Evolutionary conservation across 2,888 invertebrate genomes (phyloP).

Genomic region (Conomelus anceps): DNA sequence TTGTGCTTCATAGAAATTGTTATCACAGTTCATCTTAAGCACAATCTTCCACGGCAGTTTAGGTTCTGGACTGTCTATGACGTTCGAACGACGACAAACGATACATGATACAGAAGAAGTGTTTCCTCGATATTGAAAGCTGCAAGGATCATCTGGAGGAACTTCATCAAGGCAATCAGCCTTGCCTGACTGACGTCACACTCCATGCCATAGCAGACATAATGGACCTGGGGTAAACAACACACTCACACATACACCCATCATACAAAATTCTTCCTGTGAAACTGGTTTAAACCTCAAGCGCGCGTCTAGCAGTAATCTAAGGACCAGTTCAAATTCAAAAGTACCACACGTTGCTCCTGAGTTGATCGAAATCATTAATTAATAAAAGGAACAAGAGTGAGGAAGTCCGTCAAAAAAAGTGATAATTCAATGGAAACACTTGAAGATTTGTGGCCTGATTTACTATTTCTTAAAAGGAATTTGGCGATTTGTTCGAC

Average conservation of each 20-base stretch:
- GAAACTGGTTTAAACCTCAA: background rate
- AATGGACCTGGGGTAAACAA: background rate
- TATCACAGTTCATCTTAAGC: too few species aligned
- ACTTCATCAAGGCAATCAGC: background rate
- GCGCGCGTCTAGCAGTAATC: background rate
- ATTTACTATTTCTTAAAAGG: background rate
- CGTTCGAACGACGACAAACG: background rate
- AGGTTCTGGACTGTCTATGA: too few species aligned
- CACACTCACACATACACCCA: background rate
- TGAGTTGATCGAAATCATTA: background rate
- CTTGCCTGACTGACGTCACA: background rate
- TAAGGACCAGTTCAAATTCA: background rate
- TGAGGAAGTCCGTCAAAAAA: background rate
- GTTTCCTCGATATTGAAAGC: background rate
- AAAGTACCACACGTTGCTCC: too few species aligned
- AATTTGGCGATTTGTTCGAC: background rate
- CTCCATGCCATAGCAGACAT: background rate
- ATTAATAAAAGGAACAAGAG: background rate
- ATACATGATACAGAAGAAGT: background rate
- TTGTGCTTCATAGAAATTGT: too few species aligned
- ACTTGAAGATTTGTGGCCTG: background rate
- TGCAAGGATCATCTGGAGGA: background rate
- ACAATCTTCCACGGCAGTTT: too few species aligned
- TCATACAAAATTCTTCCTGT: background rate
- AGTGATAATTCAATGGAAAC: background rate